Percentiles rank a stretch among this genome's conserved stretches.
Conservation (phyloP, 1,140 invertebrate species). For the Trypoxylus dichotomus region DNA sequence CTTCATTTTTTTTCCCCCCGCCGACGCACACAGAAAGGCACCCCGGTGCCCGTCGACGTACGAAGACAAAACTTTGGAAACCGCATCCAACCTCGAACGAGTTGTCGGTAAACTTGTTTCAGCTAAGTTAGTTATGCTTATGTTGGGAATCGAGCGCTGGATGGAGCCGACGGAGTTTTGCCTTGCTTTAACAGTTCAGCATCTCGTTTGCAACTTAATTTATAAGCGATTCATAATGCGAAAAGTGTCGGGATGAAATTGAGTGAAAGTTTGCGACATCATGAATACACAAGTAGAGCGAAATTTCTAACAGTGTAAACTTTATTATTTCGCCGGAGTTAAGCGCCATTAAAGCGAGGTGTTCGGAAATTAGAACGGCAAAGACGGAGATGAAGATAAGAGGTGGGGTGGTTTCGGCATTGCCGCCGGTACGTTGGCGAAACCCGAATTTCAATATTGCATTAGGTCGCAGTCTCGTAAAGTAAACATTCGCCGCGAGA, state of each 20-base stretch:
- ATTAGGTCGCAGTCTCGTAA: constrained; percentile 1
- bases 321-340: constrained; percentile 37
- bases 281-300: constrained; percentile 32
- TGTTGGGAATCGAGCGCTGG: constrained; percentile 32
- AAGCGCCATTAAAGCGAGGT: constrained; percentile 33
- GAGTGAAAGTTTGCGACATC: constrained; percentile 43
- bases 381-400: constrained; percentile 22
- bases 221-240: constrained; percentile 46
- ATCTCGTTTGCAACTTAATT: constrained; percentile 45
- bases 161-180: constrained; percentile 21
- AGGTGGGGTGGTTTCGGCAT: neutral
- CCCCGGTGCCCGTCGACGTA: neutral
- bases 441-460: constrained; percentile 26
- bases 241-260: constrained; percentile 44
- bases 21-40: neutral
- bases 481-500: constrained; percentile 21
- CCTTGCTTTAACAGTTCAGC: constrained; percentile 39
- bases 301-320: constrained; percentile 33
- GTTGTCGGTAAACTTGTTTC: constrained; percentile 40
- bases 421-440: neutral
- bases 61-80: constrained; percentile 25
- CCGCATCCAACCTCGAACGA: constrained; percentile 31
- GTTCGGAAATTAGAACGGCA: constrained; percentile 14
- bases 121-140: constrained; percentile 43
- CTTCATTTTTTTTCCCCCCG: neutral